A percentile compares a stretch with the other conserved stretches of the same genome.
These are phyloP conservation scores for Sebastes cheni DNA, from an alignment of 2,797 vertebrate genomes.

Conservation along the genomic window DNA sequence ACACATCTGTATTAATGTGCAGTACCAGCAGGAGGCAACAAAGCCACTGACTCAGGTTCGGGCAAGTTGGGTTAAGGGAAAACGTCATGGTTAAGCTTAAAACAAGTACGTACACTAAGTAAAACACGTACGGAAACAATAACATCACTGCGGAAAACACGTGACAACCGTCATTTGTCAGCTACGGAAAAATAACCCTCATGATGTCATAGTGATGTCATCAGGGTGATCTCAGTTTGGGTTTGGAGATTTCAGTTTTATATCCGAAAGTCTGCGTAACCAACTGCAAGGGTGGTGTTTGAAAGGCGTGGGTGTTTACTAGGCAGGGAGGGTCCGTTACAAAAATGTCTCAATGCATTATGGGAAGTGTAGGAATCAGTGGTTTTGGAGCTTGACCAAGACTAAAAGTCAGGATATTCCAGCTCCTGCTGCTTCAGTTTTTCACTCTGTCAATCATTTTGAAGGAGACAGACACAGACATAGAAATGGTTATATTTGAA, in stretches of 20 bases:
- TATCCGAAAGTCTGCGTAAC: background rate
- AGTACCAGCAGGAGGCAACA: too few relatives aligned
- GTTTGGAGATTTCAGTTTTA: background rate
- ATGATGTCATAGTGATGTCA: background rate
- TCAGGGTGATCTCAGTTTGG: background rate
- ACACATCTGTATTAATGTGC: fast-evolving
- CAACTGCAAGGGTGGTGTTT: background rate
- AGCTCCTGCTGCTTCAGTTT: background rate
- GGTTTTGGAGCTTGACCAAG: background rate
- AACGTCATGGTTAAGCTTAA: too few relatives aligned
- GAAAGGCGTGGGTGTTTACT: background rate
- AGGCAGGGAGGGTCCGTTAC: background rate
- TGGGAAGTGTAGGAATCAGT: background rate
- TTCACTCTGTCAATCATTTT: fast-evolving
- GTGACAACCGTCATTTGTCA: background rate
- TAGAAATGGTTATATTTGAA: background rate
- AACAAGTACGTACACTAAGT: too few relatives aligned
- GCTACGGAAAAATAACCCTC: background rate
- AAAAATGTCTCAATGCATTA: background rate
- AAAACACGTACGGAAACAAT: too few relatives aligned
- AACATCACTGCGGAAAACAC: background rate
- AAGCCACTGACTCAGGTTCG: too few relatives aligned
- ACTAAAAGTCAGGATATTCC: background rate
- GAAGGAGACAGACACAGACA: background rate
- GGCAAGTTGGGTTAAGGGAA: too few relatives aligned